Base-by-base conservation (phyloP, 2,888 invertebrate genomes). In the Tanypteryx hageni region DNA sequence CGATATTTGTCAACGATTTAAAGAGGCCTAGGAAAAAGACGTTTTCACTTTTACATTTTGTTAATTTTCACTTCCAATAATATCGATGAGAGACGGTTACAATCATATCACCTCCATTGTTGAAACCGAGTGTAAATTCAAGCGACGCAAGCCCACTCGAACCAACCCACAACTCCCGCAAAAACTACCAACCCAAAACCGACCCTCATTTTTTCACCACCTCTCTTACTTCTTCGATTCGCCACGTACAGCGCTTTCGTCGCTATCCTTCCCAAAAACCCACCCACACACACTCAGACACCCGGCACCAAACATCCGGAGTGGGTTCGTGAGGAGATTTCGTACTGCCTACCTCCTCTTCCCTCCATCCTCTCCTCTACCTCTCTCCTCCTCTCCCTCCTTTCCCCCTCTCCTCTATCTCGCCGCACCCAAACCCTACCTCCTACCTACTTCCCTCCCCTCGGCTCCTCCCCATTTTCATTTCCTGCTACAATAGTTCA, bases 401-500 rank as follows among this genome's bases (percentile, higher is more conserved):
- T 76, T 92, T 85, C 92, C 93, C 93, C 92, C 93, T 92, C 93
- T 93, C n/a, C 93, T 92, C 92, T 92, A 92, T 93, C 93, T 92
- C 92, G 92, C 93, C 58, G 84, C 89, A 92, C 86, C 92, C 85
- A 56, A 58, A 61, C 13, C n/a, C 68, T 56, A 92, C 64, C 84
- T n/a, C 93, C 93, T 93, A 82, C 93, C 93, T 56, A n/a, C 83
- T 18, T 11, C 82, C 76, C 76, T 22, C 56, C 56, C 83, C 57
- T n/a, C 44, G 44, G 44, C 44, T 44, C 44, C 56, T 14, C 94
- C 95, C 94, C 95, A 94, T 95, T 95, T 95, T 95, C 95, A 95
- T 95, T 95, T 95, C 95, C 95, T 94, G 95, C 94, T 94, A 95
- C 95, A 95, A 95, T 95, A 96, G 97, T 96, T 96, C 97, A 97